Conservation (phyloP, 1,140 invertebrate species). For the Lucilia cuprina region DNA sequence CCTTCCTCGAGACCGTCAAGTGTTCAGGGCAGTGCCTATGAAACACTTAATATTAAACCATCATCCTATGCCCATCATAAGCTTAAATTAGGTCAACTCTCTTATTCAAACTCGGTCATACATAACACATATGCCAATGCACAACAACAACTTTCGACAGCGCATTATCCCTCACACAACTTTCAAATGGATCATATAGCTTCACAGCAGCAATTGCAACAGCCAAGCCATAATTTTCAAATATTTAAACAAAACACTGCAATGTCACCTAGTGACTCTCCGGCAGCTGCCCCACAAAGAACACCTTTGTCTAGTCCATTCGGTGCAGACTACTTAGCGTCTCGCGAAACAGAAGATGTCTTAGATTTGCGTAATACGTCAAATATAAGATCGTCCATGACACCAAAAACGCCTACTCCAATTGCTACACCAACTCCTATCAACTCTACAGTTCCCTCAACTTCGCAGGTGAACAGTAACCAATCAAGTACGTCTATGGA, state of each 20-base stretch:
- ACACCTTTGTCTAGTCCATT: slow-evolving; percentile 37
- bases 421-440: slow-evolving; percentile 21
- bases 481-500: slow-evolving; percentile 47
- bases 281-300: background rate
- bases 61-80: slow-evolving; percentile 57
- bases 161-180: slow-evolving; percentile 44
- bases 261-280: background rate
- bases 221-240: slow-evolving; percentile 46
- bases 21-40: slow-evolving; percentile 30
- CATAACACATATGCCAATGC: background rate
- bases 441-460: slow-evolving; percentile 17
- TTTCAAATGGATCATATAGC: slow-evolving; percentile 51
- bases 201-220: slow-evolving; percentile 54
- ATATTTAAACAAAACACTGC: background rate
- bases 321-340: background rate
- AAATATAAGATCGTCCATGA: background rate
- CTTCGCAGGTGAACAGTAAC: background rate
- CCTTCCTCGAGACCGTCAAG: slow-evolving; percentile 55
- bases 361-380: slow-evolving; percentile 38
- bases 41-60: slow-evolving; percentile 40
- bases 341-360: slow-evolving; percentile 22
- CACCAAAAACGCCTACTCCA: background rate
- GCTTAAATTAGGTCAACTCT: slow-evolving; percentile 49
- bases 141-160: background rate
- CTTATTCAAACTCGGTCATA: slow-evolving; percentile 41